Evolutionary conservation across 2,888 invertebrate genomes (phyloP).

Genomic region (Netelia inedita): DNA sequence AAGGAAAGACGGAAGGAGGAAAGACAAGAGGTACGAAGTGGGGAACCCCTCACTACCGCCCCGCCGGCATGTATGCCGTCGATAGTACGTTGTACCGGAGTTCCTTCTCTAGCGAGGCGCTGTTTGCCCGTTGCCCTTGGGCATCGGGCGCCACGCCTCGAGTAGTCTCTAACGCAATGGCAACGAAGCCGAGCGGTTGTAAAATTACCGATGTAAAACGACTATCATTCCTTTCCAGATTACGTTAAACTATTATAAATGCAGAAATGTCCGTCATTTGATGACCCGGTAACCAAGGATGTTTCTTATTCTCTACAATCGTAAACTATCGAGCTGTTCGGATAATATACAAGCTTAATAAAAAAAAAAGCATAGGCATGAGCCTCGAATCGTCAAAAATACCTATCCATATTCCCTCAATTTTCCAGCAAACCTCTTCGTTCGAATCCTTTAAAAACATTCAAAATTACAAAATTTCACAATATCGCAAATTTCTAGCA

Average conservation of each 20-base stretch:
- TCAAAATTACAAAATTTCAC: too few relatives aligned
- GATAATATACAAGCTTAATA: too few relatives aligned
- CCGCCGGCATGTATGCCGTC: conserved; percentile 5
- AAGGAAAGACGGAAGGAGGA: conserved; percentile 52
- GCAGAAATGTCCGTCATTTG: neutral
- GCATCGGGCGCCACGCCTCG: conserved; percentile 53
- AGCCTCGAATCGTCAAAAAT: too few relatives aligned
- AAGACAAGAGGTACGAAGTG: conserved; percentile 27
- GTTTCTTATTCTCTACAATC: too few relatives aligned
- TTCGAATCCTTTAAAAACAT: too few relatives aligned
- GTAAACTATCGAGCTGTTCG: too few relatives aligned
- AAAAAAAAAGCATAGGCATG: too few relatives aligned
- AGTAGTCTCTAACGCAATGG: neutral
- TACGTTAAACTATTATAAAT: neutral
- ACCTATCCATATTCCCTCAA: too few relatives aligned
- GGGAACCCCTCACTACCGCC: conserved; percentile 33
- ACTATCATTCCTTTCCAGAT: neutral
- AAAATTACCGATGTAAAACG: neutral
- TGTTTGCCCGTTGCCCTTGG: conserved; percentile 56
- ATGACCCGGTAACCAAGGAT: neutral
- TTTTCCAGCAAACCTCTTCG: too few relatives aligned
- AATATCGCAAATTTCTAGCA: too few relatives aligned
- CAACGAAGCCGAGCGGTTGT: neutral
- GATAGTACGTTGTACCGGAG: conserved; percentile 10
- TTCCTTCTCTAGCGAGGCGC: conserved; percentile 42